These are phyloP conservation scores for Cuculus canorus DNA, from an alignment of 2,797 vertebrate genomes.

Conservation along the genomic window DNA sequence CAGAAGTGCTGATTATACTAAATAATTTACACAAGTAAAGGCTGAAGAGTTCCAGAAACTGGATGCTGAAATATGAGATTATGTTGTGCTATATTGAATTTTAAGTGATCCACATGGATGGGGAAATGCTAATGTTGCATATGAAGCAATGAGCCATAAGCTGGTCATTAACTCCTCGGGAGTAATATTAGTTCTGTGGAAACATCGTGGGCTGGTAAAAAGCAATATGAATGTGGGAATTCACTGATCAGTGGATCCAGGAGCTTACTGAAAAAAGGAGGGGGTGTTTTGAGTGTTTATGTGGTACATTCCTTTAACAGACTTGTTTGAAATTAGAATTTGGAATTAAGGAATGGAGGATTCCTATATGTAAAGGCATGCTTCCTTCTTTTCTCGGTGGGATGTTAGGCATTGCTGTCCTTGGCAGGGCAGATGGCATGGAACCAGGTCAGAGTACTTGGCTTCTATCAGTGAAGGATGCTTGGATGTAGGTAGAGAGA, in stretches of 20 bases:
- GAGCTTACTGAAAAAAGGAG: not conserved
- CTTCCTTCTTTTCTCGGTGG: not conserved
- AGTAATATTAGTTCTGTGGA: not conserved
- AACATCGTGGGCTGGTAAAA: not conserved
- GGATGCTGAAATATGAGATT: not conserved
- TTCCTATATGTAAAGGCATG: not conserved
- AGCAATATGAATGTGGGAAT: not conserved
- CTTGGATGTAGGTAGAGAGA: not conserved
- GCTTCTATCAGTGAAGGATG: not conserved
- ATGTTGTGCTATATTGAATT: not conserved
- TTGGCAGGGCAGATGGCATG: not conserved
- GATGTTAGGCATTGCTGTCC: not conserved
- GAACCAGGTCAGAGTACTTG: not conserved
- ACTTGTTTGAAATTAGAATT: not conserved
- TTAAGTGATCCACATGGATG: not conserved
- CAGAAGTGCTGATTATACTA: not conserved
- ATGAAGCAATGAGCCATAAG: not conserved
- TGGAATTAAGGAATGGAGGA: not conserved
- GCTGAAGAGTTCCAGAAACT: not conserved
- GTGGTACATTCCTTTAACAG: not conserved
- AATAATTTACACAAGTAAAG: not conserved
- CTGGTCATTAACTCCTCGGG: not conserved
- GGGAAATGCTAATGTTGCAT: not conserved
- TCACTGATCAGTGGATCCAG: not conserved
- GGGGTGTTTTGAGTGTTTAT: not conserved